These are phyloP conservation scores for Marmota monax DNA, from an alignment of 2,113 vertebrate species.

Conservation along the genomic window DNA sequence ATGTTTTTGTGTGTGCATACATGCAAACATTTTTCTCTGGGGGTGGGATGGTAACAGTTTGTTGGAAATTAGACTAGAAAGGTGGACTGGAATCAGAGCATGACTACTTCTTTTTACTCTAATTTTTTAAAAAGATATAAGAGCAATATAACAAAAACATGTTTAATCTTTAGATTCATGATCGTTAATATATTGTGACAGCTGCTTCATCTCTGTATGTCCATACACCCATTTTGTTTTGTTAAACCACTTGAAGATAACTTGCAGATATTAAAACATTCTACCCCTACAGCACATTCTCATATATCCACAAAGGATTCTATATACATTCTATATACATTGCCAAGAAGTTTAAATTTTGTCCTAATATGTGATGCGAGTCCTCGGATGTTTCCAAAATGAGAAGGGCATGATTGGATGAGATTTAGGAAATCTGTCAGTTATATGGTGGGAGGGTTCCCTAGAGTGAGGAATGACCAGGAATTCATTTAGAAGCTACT, in stretches of 20 bases:
- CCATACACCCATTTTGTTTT: background rate
- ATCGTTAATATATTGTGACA: slow-evolving; percentile 27
- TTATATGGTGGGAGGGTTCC: background rate
- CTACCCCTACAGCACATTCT: background rate
- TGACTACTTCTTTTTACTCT: background rate
- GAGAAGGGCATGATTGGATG: background rate
- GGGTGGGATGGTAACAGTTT: background rate
- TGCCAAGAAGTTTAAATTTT: slow-evolving; percentile 20
- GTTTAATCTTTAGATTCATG: background rate
- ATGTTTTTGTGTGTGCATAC: background rate
- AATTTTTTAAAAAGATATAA: background rate
- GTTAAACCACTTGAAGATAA: slow-evolving; percentile 42
- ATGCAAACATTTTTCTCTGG: background rate
- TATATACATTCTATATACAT: background rate
- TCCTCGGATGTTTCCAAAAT: slow-evolving; percentile 7
- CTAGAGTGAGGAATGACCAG: background rate
- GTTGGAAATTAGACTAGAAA: slow-evolving; percentile 23
- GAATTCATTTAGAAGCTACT: background rate
- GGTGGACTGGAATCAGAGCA: background rate
- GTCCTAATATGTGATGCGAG: background rate
- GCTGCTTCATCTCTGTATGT: background rate
- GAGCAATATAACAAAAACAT: background rate
- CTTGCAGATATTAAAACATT: slow-evolving; percentile 41
- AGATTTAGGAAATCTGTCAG: background rate
- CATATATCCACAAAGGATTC: background rate